These are phyloP conservation scores for Pelodiscus sinensis DNA, from an alignment of 2,113 vertebrate genomes.

Conservation along the genomic window DNA sequence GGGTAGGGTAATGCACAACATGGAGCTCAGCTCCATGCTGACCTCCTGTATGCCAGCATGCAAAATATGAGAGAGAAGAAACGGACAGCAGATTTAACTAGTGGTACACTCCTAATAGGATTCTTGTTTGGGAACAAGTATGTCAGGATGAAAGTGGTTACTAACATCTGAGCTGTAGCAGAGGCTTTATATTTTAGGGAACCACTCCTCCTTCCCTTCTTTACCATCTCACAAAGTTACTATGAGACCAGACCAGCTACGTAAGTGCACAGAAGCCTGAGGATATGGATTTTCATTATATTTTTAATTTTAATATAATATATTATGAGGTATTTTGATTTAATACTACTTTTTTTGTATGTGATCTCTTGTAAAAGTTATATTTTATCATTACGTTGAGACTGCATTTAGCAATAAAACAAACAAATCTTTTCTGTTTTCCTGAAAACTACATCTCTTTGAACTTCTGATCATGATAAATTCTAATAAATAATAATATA, in stretches of 20 bases:
- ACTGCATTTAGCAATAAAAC: not conserved
- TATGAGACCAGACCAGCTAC: not conserved
- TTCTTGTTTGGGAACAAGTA: not conserved
- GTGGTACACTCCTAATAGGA: not conserved
- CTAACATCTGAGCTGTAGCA: not conserved
- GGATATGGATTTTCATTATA: not conserved
- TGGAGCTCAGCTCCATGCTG: fast-evolving
- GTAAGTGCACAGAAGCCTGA: not conserved
- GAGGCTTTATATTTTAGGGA: not conserved
- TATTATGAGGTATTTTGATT: not conserved
- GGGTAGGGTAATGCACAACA: not conserved
- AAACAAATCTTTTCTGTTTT: conserved; percentile 50
- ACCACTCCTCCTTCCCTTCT: not conserved
- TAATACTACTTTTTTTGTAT: conserved; percentile 6
- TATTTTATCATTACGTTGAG: conserved; percentile 22
- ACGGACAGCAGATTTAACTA: not conserved
- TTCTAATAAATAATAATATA: conserved; percentile 63
- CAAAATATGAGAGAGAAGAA: not conserved
- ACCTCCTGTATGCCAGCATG: not conserved
- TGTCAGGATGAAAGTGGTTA: fast-evolving
- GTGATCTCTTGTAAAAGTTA: conserved; percentile 5
- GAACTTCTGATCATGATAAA: conserved; percentile 58
- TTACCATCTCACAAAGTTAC: not conserved
- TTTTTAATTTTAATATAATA: not conserved
- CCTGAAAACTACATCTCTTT: conserved; percentile 32